phyloP scores from a whole-genome alignment of 2,888 invertebrate genomes.

The Onchidella celtica region DNA sequence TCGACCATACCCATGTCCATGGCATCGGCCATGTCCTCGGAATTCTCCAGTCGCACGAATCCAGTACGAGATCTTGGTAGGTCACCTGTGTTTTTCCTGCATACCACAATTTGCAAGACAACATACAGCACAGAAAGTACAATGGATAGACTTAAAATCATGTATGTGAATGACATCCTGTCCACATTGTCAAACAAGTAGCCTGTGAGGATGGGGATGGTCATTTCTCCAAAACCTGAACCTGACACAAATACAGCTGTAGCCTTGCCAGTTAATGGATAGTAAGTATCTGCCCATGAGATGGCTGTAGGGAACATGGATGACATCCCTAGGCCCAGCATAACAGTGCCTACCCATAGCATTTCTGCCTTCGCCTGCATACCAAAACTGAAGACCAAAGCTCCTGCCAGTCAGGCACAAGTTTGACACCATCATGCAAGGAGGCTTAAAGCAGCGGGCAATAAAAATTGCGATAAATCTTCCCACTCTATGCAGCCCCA shows the following conservation, averaged over 20 bases:
- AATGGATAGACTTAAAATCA: conserved; percentile 71
- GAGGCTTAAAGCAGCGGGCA: conserved; percentile 77
- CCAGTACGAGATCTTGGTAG: conserved; percentile 56
- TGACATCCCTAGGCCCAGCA: conserved; percentile 80
- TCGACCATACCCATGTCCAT: conserved; percentile 60
- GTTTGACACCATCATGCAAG: conserved; percentile 78
- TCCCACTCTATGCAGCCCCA: conserved; percentile 80
- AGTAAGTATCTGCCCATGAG: conserved; percentile 81
- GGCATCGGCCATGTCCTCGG: conserved; percentile 62
- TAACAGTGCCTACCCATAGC: conserved; percentile 79
- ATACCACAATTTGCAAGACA: conserved; percentile 76
- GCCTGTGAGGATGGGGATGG: conserved; percentile 78
- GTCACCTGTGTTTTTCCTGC: background rate
- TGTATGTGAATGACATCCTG: conserved; percentile 79
- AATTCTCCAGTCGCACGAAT: conserved; percentile 63
- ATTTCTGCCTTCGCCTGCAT: conserved; percentile 66
- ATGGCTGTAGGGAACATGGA: conserved; percentile 81
- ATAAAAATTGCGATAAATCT: conserved; percentile 80
- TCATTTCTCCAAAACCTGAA: conserved; percentile 80
- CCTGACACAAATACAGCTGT: conserved; percentile 80
- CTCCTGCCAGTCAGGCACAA: conserved; percentile 75
- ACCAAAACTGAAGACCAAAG: conserved; percentile 75
- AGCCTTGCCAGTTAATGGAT: conserved; percentile 80
- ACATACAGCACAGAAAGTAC: conserved; percentile 72
- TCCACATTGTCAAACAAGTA: conserved; percentile 75